Evolutionary conservation across 2,888 invertebrate species (phyloP), one percentile per base, ranked within the genome.

Genomic region (Anthophora plumipes): DNA sequence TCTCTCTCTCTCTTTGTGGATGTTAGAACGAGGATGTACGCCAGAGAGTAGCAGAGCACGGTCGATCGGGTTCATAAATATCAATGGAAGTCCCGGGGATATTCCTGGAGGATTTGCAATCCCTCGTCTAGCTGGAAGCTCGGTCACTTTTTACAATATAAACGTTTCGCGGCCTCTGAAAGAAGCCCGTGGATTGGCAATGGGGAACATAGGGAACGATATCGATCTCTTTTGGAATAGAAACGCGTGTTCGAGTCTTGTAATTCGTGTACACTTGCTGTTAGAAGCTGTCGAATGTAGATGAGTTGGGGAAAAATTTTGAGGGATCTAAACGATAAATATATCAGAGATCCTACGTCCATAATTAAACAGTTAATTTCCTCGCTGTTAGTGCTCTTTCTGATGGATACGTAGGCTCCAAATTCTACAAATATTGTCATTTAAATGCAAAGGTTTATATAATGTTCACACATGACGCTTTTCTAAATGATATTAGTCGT

Each of bases 81-180:
- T 81, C 80, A 75, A 81, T 80, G 80, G 22, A 69, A 81, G 63
- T 70, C 46, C 70, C 46, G 57, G 52, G n/a, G 81, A 83, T 83
- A 83, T 84, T 73, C 83, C 59, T 75, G 61, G 46, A 83, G 87
- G 78, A 85, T 85, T 77, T 83, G 76, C 80, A 76, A 85, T 80
- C 68, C 63, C 71, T 74, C 66, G 77, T 59, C 61, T 60, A 22
- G 41, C 43, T 31, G 61, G 68, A 77, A 64, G 69, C 68, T 75
- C 77, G 80, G 69, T 76, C 85, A 63, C 64, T 78, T 77, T 75
- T 60, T 70, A 79, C 87, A 80, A 85, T 87, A 84, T 87, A 85
- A 85, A 87, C 85, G 81, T 57, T 63, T 50, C 55, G 54, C 63
- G 59, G 55, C 64, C 82, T 81, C 70, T 63, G 50, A 61, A 67